These are phyloP conservation scores for Cryptocephalus moraei DNA, from an alignment of 2,888 invertebrate species.

Conservation along the genomic window DNA sequence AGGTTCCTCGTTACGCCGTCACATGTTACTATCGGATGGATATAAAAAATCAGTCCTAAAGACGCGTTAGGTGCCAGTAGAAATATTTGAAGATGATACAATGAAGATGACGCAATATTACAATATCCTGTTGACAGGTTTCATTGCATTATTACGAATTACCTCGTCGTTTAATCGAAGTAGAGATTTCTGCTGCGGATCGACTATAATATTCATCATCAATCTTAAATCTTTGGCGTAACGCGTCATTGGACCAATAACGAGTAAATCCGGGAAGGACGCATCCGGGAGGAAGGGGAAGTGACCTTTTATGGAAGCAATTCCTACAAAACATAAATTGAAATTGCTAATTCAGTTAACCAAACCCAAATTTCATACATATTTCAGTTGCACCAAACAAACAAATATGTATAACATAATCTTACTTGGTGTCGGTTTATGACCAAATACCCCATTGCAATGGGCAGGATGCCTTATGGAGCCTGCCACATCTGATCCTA, in stretches of 20 bases:
- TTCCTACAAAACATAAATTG: constrained; percentile 33
- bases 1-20: too few species aligned
- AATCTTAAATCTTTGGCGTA: constrained; percentile 65
- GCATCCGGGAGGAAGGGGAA: constrained; percentile 45
- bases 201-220: constrained; percentile 49
- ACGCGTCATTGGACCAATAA: constrained; percentile 67
- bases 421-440: constrained; percentile 68
- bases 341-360: not conserved
- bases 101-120: not conserved
- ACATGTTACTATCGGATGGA: too few species aligned
- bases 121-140: not conserved
- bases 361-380: too few species aligned
- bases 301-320: constrained; percentile 49
- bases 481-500: constrained; percentile 81
- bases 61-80: too few species aligned
- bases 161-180: constrained; percentile 46
- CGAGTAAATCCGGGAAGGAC: constrained; percentile 42
- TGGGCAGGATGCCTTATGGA: constrained; percentile 79
- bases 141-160: constrained; percentile 1
- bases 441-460: constrained; percentile 80
- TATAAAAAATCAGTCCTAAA: too few species aligned
- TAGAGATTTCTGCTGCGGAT: constrained; percentile 33
- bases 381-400: not conserved
- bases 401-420: not conserved
- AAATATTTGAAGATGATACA: not conserved